Evolutionary conservation across 2,888 invertebrate species (phyloP).

Genomic region (Clanis bilineata): DNA sequence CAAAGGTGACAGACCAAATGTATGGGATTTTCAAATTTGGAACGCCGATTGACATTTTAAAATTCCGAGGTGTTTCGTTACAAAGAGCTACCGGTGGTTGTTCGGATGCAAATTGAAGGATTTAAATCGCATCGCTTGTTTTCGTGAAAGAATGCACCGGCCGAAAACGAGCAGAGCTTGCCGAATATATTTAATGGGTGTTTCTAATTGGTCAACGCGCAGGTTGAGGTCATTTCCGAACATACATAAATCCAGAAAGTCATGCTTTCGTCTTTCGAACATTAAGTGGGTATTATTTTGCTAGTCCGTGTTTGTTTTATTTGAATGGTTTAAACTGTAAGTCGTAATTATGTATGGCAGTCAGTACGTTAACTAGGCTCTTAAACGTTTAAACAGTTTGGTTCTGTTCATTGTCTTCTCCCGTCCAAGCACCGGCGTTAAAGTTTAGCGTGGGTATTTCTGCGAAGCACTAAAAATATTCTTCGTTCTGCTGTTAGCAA

Average conservation of each 20-base stretch:
- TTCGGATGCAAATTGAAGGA: conserved; percentile 67
- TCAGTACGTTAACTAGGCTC: conserved; percentile 50
- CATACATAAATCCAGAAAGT: conserved; percentile 26
- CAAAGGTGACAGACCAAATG: not conserved
- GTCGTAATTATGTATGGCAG: conserved; percentile 20
- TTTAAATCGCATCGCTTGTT: conserved; percentile 63
- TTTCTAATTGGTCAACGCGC: conserved; percentile 73
- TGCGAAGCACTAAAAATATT: conserved; percentile 76
- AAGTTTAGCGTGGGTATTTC: conserved; percentile 63
- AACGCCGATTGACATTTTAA: conserved; percentile 30
- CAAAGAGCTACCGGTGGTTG: conserved; percentile 62
- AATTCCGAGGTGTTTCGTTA: conserved; percentile 49
- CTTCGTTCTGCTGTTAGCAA: conserved; percentile 41
- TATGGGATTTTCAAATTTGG: conserved; percentile 37
- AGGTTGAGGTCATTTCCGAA: conserved; percentile 47
- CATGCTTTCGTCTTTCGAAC: conserved; percentile 4
- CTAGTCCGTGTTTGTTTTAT: not conserved
- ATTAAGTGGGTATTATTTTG: not conserved
- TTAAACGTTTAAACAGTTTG: conserved; percentile 54
- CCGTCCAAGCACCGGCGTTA: conserved; percentile 56
- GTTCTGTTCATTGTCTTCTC: conserved; percentile 69
- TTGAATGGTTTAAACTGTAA: conserved; percentile 6
- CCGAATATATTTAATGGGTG: conserved; percentile 68
- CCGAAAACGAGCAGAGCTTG: conserved; percentile 53
- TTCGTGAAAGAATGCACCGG: conserved; percentile 74